phyloP scores from a whole-genome alignment of 2,113 vertebrate species.

The Agapornis roseicollis region DNA sequence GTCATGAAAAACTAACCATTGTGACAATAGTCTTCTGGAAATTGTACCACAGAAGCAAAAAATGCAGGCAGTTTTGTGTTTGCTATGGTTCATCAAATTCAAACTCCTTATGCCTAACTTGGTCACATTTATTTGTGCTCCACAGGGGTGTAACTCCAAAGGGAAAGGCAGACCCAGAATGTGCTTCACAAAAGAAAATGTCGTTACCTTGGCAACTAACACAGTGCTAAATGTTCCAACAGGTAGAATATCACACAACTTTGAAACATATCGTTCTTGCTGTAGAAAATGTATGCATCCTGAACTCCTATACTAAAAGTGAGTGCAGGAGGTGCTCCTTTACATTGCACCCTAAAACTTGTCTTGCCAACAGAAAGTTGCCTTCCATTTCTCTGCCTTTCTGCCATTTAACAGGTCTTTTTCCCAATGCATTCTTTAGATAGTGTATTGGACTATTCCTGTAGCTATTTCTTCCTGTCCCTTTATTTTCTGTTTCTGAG shows the following conservation, averaged over 20 bases:
- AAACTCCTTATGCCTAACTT: conserved; percentile 52
- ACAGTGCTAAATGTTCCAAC: conserved; percentile 39
- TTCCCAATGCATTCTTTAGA: background rate
- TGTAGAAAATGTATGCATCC: background rate
- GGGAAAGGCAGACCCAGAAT: conserved; percentile 13
- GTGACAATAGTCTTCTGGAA: conserved; percentile 49
- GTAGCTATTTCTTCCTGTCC: background rate
- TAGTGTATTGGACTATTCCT: background rate
- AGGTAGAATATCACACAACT: conserved; percentile 40
- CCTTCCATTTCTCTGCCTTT: background rate
- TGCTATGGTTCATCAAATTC: conserved; percentile 56
- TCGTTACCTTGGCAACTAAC: conserved; percentile 65
- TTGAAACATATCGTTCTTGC: background rate
- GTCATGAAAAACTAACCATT: conserved; percentile 53
- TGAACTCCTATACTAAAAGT: background rate
- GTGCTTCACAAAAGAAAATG: conserved; percentile 25
- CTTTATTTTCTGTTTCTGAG: background rate
- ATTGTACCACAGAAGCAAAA: conserved; percentile 45
- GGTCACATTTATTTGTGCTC: conserved; percentile 48
- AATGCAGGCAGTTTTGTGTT: conserved; percentile 54
- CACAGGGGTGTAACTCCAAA: conserved; percentile 34
- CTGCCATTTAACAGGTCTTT: background rate
- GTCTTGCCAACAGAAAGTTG: background rate
- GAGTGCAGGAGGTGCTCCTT: background rate
- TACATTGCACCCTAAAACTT: background rate